Evolutionary conservation across 1,140 invertebrate species (phyloP).

Genomic region (Hycleus cichorii): DNA sequence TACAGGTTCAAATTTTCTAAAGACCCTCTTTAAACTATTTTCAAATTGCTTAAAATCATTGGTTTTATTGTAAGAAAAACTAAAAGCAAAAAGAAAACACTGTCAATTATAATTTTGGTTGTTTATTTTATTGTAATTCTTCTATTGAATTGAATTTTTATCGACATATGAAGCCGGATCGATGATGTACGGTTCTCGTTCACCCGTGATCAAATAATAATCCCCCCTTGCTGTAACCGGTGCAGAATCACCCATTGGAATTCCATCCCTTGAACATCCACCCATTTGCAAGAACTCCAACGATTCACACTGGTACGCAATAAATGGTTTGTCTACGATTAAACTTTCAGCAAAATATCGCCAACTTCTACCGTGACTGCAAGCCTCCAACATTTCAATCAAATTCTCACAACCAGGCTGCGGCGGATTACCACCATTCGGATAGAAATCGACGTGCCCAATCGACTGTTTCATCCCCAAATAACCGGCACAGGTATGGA

Average conservation of each 20-base stretch:
- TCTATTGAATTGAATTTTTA: too few species aligned
- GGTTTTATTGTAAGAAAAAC: too few species aligned
- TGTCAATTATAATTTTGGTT: too few species aligned
- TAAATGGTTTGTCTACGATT: slow-evolving; percentile 52
- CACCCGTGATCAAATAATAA: slow-evolving; percentile 55
- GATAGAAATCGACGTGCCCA: slow-evolving; percentile 75
- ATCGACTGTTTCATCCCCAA: slow-evolving; percentile 53
- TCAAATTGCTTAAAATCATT: too few species aligned
- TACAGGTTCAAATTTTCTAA: too few species aligned
- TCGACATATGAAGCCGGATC: too few species aligned
- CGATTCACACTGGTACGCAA: slow-evolving; percentile 45
- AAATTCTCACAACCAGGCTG: slow-evolving; percentile 61
- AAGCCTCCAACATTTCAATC: slow-evolving; percentile 48
- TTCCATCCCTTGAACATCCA: slow-evolving; percentile 32
- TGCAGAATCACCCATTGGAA: slow-evolving; percentile 53
- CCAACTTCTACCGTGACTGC: slow-evolving; percentile 68
- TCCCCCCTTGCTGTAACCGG: slow-evolving; percentile 46
- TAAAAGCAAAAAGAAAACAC: too few species aligned
- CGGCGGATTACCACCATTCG: slow-evolving; percentile 61
- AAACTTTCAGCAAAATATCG: slow-evolving; percentile 62
- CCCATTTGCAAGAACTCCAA: slow-evolving; percentile 16
- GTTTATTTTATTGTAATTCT: too few species aligned
- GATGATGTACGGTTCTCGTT: slow-evolving; percentile 42
- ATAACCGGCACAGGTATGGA: slow-evolving; percentile 63
- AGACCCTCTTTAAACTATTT: too few species aligned